Percentiles rank a stretch among this genome's conserved stretches.
These are phyloP conservation scores for Indri indri DNA, from an alignment of 2,113 vertebrate species.

Conservation along the genomic window DNA sequence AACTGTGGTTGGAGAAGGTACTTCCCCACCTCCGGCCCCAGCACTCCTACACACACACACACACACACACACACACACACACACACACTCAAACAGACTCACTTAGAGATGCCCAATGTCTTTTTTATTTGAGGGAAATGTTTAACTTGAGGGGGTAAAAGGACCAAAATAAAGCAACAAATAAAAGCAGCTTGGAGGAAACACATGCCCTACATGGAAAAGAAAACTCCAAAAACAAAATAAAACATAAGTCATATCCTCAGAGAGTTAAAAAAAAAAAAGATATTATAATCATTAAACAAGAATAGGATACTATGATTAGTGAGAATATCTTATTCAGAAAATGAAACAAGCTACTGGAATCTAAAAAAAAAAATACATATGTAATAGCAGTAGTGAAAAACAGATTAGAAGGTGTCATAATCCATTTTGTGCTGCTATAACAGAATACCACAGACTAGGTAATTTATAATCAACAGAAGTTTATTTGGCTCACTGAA, in stretches of 20 bases:
- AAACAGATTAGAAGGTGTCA: not conserved
- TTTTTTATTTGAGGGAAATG: not conserved
- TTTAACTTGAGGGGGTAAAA: not conserved
- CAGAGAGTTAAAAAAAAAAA: not conserved
- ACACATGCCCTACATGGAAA: not conserved
- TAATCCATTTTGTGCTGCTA: not conserved
- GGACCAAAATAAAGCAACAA: constrained; percentile 7
- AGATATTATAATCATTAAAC: not conserved
- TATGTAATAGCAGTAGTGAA: not conserved
- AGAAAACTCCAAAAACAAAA: not conserved
- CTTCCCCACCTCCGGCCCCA: not conserved
- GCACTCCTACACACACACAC: not conserved
- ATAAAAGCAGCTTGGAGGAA: not conserved
- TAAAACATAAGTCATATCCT: constrained; percentile 6
- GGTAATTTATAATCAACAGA: not conserved
- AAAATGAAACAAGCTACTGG: not conserved
- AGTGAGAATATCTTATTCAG: constrained; percentile 6
- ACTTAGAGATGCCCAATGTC: not conserved
- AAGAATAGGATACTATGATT: not conserved
- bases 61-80: not conserved
- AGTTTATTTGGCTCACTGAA: not conserved
- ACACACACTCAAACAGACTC: too few species aligned
- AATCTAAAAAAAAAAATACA: not conserved
- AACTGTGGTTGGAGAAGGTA: not conserved
- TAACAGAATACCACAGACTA: not conserved